phyloP scores from a whole-genome alignment of 2,888 invertebrate genomes.

The Smittia aterrima region DNA sequence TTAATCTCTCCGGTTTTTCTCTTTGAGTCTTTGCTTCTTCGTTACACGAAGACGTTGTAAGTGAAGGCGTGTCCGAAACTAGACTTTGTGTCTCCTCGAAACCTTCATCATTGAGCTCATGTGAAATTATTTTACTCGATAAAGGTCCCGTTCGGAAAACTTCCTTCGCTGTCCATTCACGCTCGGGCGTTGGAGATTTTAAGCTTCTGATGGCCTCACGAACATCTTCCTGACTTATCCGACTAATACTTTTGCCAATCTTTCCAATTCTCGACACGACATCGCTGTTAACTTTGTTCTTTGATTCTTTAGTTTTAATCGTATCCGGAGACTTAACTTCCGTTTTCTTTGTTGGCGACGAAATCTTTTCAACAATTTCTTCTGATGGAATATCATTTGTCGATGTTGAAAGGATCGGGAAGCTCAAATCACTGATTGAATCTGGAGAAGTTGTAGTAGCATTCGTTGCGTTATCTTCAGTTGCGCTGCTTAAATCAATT shows the following conservation, averaged over 20 bases:
- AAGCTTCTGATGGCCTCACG: constrained; percentile 66
- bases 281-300: constrained; percentile 41
- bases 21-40: constrained; percentile 57
- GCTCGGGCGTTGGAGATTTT: constrained; percentile 63
- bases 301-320: constrained; percentile 60
- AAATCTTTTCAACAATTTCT: constrained; percentile 49
- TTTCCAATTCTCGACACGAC: constrained; percentile 46
- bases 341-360: constrained; percentile 48
- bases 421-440: constrained; percentile 56
- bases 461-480: constrained; percentile 57
- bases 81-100: constrained; percentile 88
- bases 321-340: constrained; percentile 62
- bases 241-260: constrained; percentile 65
- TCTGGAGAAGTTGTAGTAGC: constrained; percentile 52
- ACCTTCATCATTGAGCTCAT: constrained; percentile 82
- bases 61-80: constrained; percentile 79
- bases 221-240: constrained; percentile 69
- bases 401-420: constrained; percentile 53
- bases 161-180: constrained; percentile 56
- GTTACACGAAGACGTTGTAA: constrained; percentile 71
- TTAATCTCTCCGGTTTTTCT: constrained; percentile 44
- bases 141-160: neutral
- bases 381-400: constrained; percentile 56
- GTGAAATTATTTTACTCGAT: constrained; percentile 54
- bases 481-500: constrained; percentile 60